Percentiles rank a stretch among this genome's conserved stretches.
phyloP scores from a whole-genome alignment of 2,888 invertebrate species.

The Orthosia incerta region DNA sequence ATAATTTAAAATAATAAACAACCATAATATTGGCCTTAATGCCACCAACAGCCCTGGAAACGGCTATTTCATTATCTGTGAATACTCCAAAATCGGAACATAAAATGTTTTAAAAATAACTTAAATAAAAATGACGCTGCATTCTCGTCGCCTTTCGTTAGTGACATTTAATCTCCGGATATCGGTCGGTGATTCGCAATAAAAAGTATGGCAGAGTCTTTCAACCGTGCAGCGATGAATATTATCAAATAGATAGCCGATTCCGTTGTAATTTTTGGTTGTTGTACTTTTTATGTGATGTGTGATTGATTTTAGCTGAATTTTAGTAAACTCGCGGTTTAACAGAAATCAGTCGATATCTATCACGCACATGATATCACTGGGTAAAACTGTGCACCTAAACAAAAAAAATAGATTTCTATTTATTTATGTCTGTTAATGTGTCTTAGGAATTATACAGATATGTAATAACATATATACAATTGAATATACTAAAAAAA shows the following conservation, averaged over 20 bases:
- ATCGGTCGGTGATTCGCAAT: conserved; percentile 7
- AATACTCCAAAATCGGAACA: too few relatives aligned
- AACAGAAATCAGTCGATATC: not conserved
- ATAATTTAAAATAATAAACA: not conserved
- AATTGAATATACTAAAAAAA: too few relatives aligned
- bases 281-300: too few relatives aligned
- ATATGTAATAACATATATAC: too few relatives aligned
- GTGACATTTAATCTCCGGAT: conserved; percentile 17
- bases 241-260: conserved; percentile 3
- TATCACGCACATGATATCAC: not conserved
- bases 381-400: not conserved
- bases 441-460: too few relatives aligned
- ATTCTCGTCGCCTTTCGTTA: conserved; percentile 1
- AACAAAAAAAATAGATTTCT: not conserved
- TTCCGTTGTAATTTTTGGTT: too few relatives aligned
- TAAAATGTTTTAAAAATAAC: too few relatives aligned
- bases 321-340: not conserved
- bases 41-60: not conserved
- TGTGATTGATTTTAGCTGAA: not conserved
- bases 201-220: conserved; percentile 9
- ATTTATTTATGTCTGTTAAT: not conserved
- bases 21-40: not conserved
- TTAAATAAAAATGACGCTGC: not conserved
- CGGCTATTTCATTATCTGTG: too few relatives aligned
- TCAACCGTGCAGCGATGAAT: conserved; percentile 1